Evolutionary conservation across 1,140 invertebrate genomes (phyloP).

Genomic region (Babylonia areolata): DNA sequence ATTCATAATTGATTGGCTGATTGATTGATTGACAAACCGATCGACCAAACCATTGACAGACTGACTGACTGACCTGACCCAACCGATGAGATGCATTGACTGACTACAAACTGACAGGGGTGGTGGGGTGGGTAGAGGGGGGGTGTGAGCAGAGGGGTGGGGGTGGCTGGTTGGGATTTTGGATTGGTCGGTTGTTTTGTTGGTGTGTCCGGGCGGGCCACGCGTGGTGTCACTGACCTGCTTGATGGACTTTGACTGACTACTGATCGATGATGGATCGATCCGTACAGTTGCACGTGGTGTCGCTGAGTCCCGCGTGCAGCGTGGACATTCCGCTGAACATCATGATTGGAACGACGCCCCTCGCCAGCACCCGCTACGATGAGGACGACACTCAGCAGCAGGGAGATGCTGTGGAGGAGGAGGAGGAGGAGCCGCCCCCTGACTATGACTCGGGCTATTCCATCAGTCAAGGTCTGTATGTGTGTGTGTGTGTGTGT

Average conservation of each 20-base stretch:
- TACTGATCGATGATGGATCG: too few relatives aligned
- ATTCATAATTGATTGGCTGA: neutral
- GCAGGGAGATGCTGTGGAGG: neutral
- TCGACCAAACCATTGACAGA: neutral
- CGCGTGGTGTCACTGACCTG: too few relatives aligned
- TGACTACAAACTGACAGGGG: too few relatives aligned
- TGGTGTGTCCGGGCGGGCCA: too few relatives aligned
- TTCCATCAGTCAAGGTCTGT: neutral
- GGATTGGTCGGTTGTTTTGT: too few relatives aligned
- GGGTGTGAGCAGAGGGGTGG: too few relatives aligned
- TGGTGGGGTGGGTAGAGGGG: too few relatives aligned
- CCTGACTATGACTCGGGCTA: neutral
- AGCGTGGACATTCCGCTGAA: neutral
- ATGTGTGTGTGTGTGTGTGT: neutral
- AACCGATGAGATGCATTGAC: too few relatives aligned
- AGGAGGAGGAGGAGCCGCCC: neutral
- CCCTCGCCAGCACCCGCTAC: neutral
- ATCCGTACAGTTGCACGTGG: neutral
- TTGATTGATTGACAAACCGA: neutral
- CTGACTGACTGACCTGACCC: neutral
- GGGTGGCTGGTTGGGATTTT: too few relatives aligned
- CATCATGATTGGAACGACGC: constrained; percentile 4
- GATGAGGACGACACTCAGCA: neutral
- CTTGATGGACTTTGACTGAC: too few relatives aligned
- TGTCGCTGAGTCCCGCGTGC: neutral